Evolutionary conservation across 2,797 vertebrate genomes (phyloP).

Genomic region (Chelon labrosus): DNA sequence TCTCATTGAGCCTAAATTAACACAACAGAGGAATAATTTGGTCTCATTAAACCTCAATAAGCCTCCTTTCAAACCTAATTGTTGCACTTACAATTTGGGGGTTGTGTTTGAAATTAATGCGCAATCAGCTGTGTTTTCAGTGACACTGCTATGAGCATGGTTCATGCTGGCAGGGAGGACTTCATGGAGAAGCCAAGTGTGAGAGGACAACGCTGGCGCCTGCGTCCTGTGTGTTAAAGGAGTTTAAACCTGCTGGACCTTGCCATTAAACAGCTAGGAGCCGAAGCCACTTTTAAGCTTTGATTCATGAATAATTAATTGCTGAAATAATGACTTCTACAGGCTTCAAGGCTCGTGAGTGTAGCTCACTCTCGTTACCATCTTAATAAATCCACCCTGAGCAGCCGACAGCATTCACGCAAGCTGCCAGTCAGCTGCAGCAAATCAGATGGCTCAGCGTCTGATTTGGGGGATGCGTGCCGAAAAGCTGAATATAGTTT

Average conservation of each 20-base stretch:
- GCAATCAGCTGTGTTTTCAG: conserved; percentile 22
- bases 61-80: conserved; percentile 40
- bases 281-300: conserved; percentile 56
- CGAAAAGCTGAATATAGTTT: conserved; percentile 8
- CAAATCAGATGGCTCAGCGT: conserved; percentile 33
- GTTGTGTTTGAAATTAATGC: conserved; percentile 20
- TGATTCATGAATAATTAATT: conserved; percentile 68
- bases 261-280: conserved; percentile 41
- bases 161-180: not conserved
- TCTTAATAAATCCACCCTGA: conserved; percentile 43
- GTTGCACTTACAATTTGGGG: conserved; percentile 22
- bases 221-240: conserved; percentile 11
- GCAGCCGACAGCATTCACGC: conserved; percentile 39
- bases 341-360: conserved; percentile 47
- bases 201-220: conserved; percentile 9
- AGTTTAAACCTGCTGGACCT: conserved; percentile 44
- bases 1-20: conserved; percentile 45
- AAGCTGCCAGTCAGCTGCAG: conserved; percentile 31
- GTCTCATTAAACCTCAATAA: conserved; percentile 49
- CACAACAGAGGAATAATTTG: conserved; percentile 57
- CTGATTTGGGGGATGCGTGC: conserved; percentile 7
- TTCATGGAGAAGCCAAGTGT: not conserved
- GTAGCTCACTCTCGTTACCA: conserved; percentile 32
- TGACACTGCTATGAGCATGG: not conserved
- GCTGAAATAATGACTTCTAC: conserved; percentile 61